phyloP scores from a whole-genome alignment of 2,888 invertebrate species.

The Nasonovia ribisnigri region DNA sequence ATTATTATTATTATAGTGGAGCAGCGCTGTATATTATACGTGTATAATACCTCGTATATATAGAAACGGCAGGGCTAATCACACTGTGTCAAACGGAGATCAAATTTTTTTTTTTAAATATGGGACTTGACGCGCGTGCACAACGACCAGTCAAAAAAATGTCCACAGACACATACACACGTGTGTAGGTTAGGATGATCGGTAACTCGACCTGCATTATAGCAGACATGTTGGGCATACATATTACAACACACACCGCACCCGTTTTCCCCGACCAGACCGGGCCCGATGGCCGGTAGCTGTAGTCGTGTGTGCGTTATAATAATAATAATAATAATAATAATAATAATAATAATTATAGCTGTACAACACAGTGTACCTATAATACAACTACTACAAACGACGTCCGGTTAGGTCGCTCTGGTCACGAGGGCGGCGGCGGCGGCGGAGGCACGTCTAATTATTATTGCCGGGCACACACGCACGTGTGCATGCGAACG shows the following conservation, averaged over 20 bases:
- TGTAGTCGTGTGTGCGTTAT: background rate
- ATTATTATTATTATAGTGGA: background rate
- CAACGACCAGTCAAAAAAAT: background rate
- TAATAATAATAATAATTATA: slow-evolving; percentile 13
- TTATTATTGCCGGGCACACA: background rate
- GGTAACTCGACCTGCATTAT: too few species aligned
- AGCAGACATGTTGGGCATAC: too few species aligned
- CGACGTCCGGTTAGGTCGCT: slow-evolving; percentile 35
- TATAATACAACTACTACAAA: background rate
- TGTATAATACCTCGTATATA: too few species aligned
- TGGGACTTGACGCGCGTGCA: background rate
- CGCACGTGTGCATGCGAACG: background rate
- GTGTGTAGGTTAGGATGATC: background rate
- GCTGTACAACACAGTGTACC: background rate
- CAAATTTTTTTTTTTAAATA: background rate
- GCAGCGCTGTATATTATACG: background rate
- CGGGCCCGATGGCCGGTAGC: slow-evolving; percentile 33
- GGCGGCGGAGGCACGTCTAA: slow-evolving; percentile 12
- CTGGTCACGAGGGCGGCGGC: slow-evolving; percentile 27
- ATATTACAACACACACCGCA: background rate
- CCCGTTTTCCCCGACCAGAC: background rate
- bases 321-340: slow-evolving; percentile 1
- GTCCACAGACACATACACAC: too few species aligned
- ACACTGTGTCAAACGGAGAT: background rate
- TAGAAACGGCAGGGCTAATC: background rate